Evolutionary conservation across 2,113 vertebrate species (phyloP).

Genomic region (Elanoides forficatus): DNA sequence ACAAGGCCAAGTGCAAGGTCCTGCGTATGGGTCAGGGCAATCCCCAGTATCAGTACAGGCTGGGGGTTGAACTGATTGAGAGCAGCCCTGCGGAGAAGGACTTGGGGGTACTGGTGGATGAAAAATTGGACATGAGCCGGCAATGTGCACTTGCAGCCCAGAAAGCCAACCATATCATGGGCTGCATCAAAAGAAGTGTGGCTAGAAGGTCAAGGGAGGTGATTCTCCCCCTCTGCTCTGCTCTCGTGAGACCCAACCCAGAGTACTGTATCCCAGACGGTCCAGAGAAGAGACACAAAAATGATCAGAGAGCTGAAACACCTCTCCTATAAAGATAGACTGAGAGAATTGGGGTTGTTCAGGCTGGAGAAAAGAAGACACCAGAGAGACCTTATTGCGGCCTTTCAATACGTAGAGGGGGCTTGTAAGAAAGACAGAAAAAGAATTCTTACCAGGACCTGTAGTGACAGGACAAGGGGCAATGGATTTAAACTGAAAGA

Average conservation of each 20-base stretch:
- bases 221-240: not conserved
- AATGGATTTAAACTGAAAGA: not conserved
- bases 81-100: not conserved
- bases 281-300: not conserved
- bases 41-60: not conserved
- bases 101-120: not conserved
- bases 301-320: not conserved
- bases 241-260: not conserved
- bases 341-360: not conserved
- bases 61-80: not conserved
- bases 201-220: not conserved
- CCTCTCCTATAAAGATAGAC: not conserved
- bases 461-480: not conserved
- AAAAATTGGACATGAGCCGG: not conserved
- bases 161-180: not conserved
- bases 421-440: not conserved
- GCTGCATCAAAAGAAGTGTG: not conserved
- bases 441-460: not conserved
- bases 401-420: not conserved
- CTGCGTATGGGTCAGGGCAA: not conserved
- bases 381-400: not conserved
- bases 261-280: not conserved
- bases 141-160: not conserved
- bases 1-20: not conserved
- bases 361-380: not conserved